Percentiles rank a stretch among this genome's conserved stretches.
Conservation (phyloP, 2,888 invertebrate species). For the Poecilus cupreus region DNA sequence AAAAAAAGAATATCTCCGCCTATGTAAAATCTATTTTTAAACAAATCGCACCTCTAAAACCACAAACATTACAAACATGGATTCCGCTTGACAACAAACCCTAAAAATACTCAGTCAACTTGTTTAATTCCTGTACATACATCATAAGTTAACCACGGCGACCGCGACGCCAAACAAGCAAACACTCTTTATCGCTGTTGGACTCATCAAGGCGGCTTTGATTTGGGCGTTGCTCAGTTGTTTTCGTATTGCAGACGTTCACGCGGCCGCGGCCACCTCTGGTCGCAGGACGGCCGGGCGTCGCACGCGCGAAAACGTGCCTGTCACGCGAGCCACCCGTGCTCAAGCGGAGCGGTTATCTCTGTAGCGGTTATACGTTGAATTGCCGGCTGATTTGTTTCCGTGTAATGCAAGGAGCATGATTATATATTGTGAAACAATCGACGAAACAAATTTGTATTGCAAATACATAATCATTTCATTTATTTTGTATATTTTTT, state of each 20-base stretch:
- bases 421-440: constrained; percentile 1
- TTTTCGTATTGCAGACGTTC: background rate
- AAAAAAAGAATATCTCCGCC: background rate
- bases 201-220: too few relatives aligned
- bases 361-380: background rate
- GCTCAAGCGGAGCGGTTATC: background rate
- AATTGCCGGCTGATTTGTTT: constrained; percentile 20
- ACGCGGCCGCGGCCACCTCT: background rate
- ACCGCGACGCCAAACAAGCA: background rate
- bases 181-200: too few relatives aligned
- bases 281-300: background rate
- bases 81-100: constrained; percentile 40
- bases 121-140: constrained; percentile 7
- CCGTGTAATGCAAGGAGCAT: too few relatives aligned
- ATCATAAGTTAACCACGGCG: background rate
- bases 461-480: too few relatives aligned
- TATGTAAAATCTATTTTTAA: constrained; percentile 15
- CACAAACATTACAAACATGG: background rate
- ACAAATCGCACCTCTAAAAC: background rate
- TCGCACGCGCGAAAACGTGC: constrained; percentile 42
- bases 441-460: too few relatives aligned
- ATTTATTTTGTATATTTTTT: background rate
- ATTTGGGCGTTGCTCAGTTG: background rate
- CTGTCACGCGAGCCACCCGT: constrained; percentile 18
- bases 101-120: constrained; percentile 18